Evolutionary conservation across 2,113 vertebrate species (phyloP), one percentile per base, ranked within the genome.

Genomic region (Panthera tigris): DNA sequence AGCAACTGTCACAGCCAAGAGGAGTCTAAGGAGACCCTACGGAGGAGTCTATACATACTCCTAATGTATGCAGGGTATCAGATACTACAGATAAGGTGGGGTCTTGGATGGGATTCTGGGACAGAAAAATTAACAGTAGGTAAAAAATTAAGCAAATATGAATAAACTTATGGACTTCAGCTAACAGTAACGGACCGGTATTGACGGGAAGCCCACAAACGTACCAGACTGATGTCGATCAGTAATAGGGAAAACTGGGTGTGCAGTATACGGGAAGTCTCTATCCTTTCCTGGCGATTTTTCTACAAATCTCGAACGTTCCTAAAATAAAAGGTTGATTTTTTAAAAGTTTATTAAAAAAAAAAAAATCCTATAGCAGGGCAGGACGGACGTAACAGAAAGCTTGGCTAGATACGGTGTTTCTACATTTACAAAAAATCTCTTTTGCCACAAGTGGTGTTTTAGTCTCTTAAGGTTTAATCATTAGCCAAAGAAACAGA

Each of bases 381-480:
- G 78, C 13, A 89, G 31, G 65, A 81, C 3, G 73, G 33, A 45
- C 4, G 4, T 27, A 89, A 96, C 15, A 61, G 31, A 84, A 84
- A 27, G 27, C 12, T 78, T 79, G 39, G 39, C 50, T 45, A 41
- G 4, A 78, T 48, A 48, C 2, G 52, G 18, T 39, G 7, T 52
- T 79, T 63, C 69, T 94, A 69, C 33, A 39, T n/a, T 93, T 83
- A 68, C 27, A 4, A 83, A 83, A 93, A 79, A 29, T 45, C 79
- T 13, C 79, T 78, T 78, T 85, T 65, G 85, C 25, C 25, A 25
- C 57, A 48, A 78, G 39, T 68, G 18, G 31, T 48, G 66, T 93
- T 93, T 83, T 69, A 65, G 52, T 66, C 55, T 71, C n/a, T 16
- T 73, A 91, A 86, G 45, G 23, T 88, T 78, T 89, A 93, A 96